Base-by-base conservation (phyloP, 2,888 invertebrate genomes). In the Syritta pipiens region DNA sequence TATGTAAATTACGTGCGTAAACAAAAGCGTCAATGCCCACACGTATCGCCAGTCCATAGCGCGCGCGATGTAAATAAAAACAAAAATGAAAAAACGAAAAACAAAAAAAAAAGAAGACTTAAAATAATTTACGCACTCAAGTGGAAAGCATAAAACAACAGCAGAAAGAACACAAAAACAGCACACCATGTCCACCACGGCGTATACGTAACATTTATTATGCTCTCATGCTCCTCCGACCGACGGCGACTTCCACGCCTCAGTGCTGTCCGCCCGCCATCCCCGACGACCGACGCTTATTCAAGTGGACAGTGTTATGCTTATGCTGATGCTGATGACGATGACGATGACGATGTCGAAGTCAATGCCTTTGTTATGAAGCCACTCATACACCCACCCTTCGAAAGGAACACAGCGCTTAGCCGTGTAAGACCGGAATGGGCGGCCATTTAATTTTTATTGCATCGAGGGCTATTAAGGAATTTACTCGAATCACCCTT, bases 121-220 rank as follows among this genome's bases (percentile, higher is more conserved):
- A 65, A 53, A 40, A 55, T 55, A 55, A 65, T 49, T 60, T 40
- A 69, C 42, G 69, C 69, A 69, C 51, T 51, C 59, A 59, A 69
- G 48, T 35, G 69, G 42, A 60, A 51, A 49, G 55, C n/a, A 9
- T 9, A 35, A 35, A 22, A 14, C 1, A 30, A 20, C 42, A 42
- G 4, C 9, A 59, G 32, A 20, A 44, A 7, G 48, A 63, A 14
- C 49, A 49, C 57, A 46, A 10, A 35, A 20, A 53, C 49, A 24
- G 40, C 37, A 7, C 19, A 37, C 26, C 19, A 65, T 55, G 59
- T 40, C 65, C 72, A 60, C 59, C 51, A 9, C 26, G 65, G 77
- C 77, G 77, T 72, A 65, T 72, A 72, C 77, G 77, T 55, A 77
- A 67, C 46, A 74, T 76, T 76, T 69, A 57, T 69, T 63, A 71